A percentile compares a stretch with the other conserved stretches of the same genome.
Evolutionary conservation across 1,140 invertebrate species (phyloP).

Genomic region (Cardiocondyla obscurior): DNA sequence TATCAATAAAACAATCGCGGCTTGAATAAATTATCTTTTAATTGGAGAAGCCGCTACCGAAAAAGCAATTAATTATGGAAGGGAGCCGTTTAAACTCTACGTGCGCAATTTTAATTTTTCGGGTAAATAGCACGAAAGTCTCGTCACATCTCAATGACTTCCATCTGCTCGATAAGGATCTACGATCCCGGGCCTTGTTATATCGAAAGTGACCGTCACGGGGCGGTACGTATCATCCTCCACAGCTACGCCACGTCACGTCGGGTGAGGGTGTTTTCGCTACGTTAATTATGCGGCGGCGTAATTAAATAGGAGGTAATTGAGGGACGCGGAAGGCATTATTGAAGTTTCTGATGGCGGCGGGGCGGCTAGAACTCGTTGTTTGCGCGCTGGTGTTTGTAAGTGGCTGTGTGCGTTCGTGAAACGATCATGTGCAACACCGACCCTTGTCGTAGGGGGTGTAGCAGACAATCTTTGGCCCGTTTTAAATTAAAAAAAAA

Average conservation of each 20-base stretch:
- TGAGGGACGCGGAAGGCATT: constrained; percentile 77
- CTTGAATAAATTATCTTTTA: background rate
- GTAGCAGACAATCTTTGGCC: background rate
- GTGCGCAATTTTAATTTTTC: background rate
- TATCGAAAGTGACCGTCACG: constrained; percentile 37
- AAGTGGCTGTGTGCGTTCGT: constrained; percentile 21
- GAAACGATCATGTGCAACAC: background rate
- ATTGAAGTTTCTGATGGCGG: constrained; percentile 78
- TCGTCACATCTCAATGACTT: background rate
- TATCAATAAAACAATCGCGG: background rate
- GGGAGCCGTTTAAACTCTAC: background rate
- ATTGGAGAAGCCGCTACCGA: background rate
- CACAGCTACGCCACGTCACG: constrained; percentile 58
- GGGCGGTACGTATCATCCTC: constrained; percentile 28
- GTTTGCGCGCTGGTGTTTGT: constrained; percentile 52
- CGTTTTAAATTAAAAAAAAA: background rate
- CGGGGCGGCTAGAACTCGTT: constrained; percentile 35
- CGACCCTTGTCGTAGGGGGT: background rate
- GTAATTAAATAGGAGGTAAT: constrained; percentile 81
- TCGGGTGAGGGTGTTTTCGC: constrained; percentile 64
- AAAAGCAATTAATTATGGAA: background rate
- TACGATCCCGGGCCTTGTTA: background rate
- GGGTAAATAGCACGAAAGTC: background rate
- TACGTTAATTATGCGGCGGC: constrained; percentile 77
- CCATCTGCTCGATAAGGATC: background rate